Evolutionary conservation across 2,113 vertebrate genomes (phyloP).

Genomic region (Candoia aspera): DNA sequence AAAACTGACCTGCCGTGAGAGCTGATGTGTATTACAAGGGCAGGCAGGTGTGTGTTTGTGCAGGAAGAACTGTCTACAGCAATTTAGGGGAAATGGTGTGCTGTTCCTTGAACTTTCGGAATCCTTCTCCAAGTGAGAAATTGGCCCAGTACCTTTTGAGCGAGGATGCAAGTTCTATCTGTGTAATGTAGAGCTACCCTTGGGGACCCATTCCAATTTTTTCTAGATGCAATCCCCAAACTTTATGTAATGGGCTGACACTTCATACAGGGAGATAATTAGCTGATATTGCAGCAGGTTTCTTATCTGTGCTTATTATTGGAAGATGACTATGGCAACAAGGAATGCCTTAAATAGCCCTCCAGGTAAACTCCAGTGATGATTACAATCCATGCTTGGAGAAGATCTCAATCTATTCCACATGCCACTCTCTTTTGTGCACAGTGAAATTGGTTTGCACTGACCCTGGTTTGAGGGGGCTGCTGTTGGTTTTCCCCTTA

Average conservation of each 20-base stretch:
- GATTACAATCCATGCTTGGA: background rate
- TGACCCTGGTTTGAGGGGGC: background rate
- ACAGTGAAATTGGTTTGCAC: background rate
- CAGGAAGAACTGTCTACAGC: background rate
- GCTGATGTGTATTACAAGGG: too few species aligned
- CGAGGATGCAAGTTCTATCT: background rate
- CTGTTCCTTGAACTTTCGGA: too few species aligned
- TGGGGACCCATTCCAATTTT: background rate
- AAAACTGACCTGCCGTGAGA: too few species aligned
- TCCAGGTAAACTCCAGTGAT: too few species aligned
- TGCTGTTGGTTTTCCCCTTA: background rate
- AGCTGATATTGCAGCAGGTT: constrained; percentile 47
- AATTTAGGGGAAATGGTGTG: background rate
- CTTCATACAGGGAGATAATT: background rate
- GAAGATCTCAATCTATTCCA: constrained; percentile 7
- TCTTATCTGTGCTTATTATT: constrained; percentile 46
- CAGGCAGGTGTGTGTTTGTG: background rate
- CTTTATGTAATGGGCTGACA: background rate
- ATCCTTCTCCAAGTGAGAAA: too few species aligned
- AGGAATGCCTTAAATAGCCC: too few species aligned
- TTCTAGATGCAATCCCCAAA: background rate
- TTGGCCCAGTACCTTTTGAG: too few species aligned
- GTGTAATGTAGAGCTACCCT: background rate
- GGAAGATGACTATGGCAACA: background rate
- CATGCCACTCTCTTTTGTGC: background rate